phyloP scores from a whole-genome alignment of 2,797 vertebrate species.

The Acridotheres tristis region DNA sequence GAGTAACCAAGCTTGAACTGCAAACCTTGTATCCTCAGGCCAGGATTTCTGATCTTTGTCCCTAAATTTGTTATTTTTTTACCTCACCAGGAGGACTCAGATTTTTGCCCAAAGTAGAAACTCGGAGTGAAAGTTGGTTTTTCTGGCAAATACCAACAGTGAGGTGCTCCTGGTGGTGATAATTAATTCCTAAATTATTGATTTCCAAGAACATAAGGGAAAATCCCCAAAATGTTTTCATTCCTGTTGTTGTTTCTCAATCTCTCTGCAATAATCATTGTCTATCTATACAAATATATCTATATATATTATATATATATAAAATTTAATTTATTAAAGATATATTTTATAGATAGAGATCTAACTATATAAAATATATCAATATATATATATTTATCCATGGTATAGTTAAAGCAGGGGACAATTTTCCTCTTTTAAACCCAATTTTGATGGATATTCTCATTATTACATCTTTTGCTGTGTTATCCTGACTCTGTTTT shows the following conservation, averaged over 20 bases:
- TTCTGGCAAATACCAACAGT: not conserved
- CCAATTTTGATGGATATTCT: not conserved
- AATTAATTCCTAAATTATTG: not conserved
- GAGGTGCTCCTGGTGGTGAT: not conserved
- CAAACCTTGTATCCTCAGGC: not conserved
- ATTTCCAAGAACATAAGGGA: not conserved
- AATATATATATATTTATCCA: too few species aligned
- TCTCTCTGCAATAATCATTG: not conserved
- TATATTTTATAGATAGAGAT: too few species aligned
- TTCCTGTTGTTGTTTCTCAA: not conserved
- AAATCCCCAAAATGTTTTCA: not conserved
- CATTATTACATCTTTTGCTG: rapidly evolving
- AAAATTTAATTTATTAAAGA: too few species aligned
- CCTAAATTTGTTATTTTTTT: not conserved
- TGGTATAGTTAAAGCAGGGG: rapidly evolving
- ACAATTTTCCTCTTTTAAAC: not conserved
- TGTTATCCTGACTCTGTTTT: not conserved
- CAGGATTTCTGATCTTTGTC: not conserved
- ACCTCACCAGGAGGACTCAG: not conserved
- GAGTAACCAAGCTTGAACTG: not conserved
- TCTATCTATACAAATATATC: not conserved
- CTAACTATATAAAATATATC: not conserved
- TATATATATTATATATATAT: too few species aligned
- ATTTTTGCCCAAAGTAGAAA: not conserved
- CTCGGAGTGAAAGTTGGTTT: not conserved